phyloP scores from a whole-genome alignment of 2,888 invertebrate genomes.

The Drosophila anomelani region DNA sequence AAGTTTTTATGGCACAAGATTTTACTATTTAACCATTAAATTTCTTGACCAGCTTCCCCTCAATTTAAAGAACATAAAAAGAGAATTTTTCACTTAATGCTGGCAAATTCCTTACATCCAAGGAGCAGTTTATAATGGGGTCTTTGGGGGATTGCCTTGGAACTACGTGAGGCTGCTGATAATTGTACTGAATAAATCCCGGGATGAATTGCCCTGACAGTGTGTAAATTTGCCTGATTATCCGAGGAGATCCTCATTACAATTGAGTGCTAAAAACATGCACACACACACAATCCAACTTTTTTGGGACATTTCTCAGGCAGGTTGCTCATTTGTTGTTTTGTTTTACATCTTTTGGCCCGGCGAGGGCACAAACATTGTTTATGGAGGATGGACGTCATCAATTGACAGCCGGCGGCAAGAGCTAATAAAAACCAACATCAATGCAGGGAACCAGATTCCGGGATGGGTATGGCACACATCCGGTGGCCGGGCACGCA shows the following conservation, averaged over 20 bases:
- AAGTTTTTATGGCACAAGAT: slow-evolving; percentile 33
- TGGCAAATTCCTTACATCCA: not conserved
- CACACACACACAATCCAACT: slow-evolving; percentile 16
- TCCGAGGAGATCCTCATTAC: slow-evolving; percentile 19
- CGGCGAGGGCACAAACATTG: slow-evolving; percentile 36
- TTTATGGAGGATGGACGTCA: slow-evolving; percentile 44
- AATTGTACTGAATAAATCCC: not conserved
- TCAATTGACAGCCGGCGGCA: slow-evolving; percentile 64
- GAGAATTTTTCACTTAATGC: slow-evolving; percentile 11
- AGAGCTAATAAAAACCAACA: slow-evolving; percentile 70
- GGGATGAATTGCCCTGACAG: not conserved
- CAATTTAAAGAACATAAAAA: slow-evolving; percentile 36
- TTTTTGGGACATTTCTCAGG: slow-evolving; percentile 4
- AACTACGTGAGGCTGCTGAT: not conserved
- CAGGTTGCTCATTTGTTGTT: slow-evolving; percentile 10
- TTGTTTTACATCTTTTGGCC: slow-evolving; percentile 37
- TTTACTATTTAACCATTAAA: slow-evolving; percentile 32
- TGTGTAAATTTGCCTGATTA: slow-evolving; percentile 21
- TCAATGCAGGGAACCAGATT: slow-evolving; percentile 54
- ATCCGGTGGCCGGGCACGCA: slow-evolving; percentile 64
- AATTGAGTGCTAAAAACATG: slow-evolving; percentile 22
- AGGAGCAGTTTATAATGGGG: not conserved
- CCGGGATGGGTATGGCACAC: slow-evolving; percentile 31
- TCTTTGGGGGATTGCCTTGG: not conserved
- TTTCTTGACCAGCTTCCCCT: slow-evolving; percentile 8